Percentiles rank a stretch among this genome's conserved stretches.
Evolutionary conservation across 2,888 invertebrate species (phyloP).

Genomic region (Noctua janthe): DNA sequence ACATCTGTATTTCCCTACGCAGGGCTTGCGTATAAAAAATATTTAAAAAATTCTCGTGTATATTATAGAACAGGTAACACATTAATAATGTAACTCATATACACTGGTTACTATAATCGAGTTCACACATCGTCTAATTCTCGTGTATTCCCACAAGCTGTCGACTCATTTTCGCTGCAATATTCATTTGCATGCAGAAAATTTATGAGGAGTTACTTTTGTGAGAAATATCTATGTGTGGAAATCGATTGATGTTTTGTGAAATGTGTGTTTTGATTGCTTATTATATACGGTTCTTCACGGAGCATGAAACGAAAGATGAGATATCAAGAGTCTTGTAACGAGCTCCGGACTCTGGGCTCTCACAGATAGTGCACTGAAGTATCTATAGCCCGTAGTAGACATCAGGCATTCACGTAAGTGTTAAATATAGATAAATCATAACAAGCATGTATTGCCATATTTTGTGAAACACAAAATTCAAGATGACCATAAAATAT

Average conservation of each 20-base stretch:
- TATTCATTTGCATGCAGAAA: constrained; percentile 60
- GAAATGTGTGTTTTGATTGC: constrained; percentile 19
- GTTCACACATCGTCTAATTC: constrained; percentile 60
- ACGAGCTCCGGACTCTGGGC: neutral
- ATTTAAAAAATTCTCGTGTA: too few relatives aligned
- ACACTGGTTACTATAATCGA: constrained; percentile 28
- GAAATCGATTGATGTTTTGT: constrained; percentile 41
- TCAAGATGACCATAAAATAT: neutral
- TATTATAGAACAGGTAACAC: neutral
- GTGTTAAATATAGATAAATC: neutral
- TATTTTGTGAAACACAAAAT: neutral
- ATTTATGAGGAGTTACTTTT: constrained; percentile 49
- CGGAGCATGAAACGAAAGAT: neutral
- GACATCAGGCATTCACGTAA: neutral
- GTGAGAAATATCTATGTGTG: constrained; percentile 31
- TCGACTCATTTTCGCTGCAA: constrained; percentile 57
- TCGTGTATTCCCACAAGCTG: constrained; percentile 59
- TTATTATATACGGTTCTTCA: neutral
- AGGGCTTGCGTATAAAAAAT: too few relatives aligned
- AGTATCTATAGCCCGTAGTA: neutral
- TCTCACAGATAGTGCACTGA: neutral
- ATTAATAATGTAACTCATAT: constrained; percentile 25
- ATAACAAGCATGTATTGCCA: neutral
- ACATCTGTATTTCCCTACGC: too few relatives aligned
- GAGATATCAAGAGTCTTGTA: neutral